Base-by-base conservation (phyloP, 2,888 invertebrate species). In the Caenorhabditis sp. region DNA sequence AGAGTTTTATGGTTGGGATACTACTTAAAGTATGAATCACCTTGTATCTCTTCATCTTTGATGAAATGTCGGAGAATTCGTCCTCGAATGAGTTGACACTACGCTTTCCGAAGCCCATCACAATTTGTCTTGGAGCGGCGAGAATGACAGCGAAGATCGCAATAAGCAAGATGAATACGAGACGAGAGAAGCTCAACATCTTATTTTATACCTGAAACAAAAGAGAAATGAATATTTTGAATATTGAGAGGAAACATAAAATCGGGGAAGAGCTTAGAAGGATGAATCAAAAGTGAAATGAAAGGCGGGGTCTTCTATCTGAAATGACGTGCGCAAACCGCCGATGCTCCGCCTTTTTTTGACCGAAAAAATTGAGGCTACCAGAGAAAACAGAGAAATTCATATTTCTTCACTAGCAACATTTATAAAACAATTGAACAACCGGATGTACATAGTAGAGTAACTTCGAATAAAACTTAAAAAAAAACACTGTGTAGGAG, bases 91-190 rank as follows among this genome's bases (percentile, higher is more conserved):
- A 61, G 27, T 64, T 62, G 25, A 50, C 60, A 49, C 20, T 27
- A 10, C 78, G 68, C 38, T 78, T 78, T 57, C 78, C 78, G 50
- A 78, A 76, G 5, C 78, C 78, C 67, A 78, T 76, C 61, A 76
- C 76, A 59, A 67, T 67, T 64, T 78, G 78, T 63, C 70, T 73
- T 61, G 78, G 76, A 8, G 73, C 70, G 21, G 76, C 72, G 43
- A 67, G 21, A 1, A 70, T 54, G 58, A 78, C 52, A 17, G 67
- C 73, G 59, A 65, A 78, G 17, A 75, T 64, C 0, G 70, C 63
- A 57, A 66, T 63, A 25, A 78, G 66, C 31, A 78, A 68, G 54
- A 68, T 59, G 62, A 76, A 66, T 27, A 64, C 63, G 58, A 78
- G 50, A 64, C 76, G 70, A 63, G 76, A 68, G 69, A 78, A 67